Evolutionary conservation across 2,888 invertebrate species (phyloP), one percentile per base, ranked within the genome.

Genomic region (Hirtodrosophila confusa): DNA sequence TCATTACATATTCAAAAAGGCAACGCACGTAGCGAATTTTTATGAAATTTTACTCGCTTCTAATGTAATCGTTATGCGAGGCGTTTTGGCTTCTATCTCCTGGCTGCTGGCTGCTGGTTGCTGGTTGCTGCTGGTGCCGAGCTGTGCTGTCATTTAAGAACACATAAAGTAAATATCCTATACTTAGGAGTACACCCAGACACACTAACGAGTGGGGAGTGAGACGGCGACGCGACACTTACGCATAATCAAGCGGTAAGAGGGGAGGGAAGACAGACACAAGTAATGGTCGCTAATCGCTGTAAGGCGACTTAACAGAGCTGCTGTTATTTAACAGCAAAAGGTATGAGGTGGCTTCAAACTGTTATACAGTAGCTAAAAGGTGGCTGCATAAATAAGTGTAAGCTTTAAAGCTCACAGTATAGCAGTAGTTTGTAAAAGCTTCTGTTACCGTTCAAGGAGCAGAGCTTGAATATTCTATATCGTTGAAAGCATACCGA

Each of bases 131-230:
- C 62, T 57, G 51, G 36, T 56, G 29, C 12, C 49, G 33, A 43
- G 48, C 51, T 39, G 12, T 49, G 49, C 58, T 67, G 80, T 78
- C 88, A 72, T 82, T 89, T 88, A 86, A 87, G 82, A 84, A 84
- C 75, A 78, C 88, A 86, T 89, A 88, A 89, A 89, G 76, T 89
- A 89, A 89, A 89, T 87, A 80, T 76, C 73, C 80, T 75, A 69
- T 62, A 69, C 61, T 79, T 73, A 79, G 76, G 69, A 69, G 36
- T 17, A 57, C 61, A 57, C 33, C 45, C 69, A 66, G 62, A 68
- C 65, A 51, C 61, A 53, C 73, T 75, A 68, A 82, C 75, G 82
- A 78, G 70, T 45, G 17, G 17, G 17, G 17, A 23, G 29, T 24
- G 44, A 3, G 36, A 11, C 35, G 9, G 5, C 29, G 11, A 33